Percentiles rank a stretch among this genome's conserved stretches.
Evolutionary conservation across 2,113 vertebrate genomes (phyloP).

Genomic region (Trochalopteron elliotii): DNA sequence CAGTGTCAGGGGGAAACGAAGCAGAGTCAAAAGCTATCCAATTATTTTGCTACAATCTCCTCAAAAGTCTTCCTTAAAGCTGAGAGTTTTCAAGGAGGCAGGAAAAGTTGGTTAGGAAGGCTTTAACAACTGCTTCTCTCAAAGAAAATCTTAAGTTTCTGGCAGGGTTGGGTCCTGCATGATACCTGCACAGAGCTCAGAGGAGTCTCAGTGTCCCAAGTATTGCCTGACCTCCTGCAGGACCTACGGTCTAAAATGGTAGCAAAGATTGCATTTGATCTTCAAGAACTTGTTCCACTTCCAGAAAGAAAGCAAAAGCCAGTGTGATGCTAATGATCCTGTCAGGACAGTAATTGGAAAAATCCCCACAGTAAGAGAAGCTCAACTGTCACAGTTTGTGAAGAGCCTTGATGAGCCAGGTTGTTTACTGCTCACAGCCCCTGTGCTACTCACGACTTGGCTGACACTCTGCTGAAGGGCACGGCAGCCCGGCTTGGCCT

Average conservation of each 20-base stretch:
- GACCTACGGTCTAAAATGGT: not conserved
- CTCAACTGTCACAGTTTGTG: slow-evolving; percentile 1
- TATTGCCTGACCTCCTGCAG: not conserved
- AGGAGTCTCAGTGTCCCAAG: not conserved
- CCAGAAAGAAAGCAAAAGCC: not conserved
- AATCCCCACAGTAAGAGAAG: not conserved
- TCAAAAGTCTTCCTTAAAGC: not conserved
- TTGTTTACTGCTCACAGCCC: slow-evolving; percentile 32
- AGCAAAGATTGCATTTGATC: not conserved
- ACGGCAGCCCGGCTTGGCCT: slow-evolving; percentile 4
- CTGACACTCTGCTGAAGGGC: slow-evolving; percentile 42
- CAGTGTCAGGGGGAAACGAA: not conserved
- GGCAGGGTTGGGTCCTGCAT: not conserved
- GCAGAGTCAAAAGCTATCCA: not conserved
- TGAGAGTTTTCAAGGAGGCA: not conserved
- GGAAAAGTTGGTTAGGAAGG: not conserved
- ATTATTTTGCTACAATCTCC: slow-evolving; percentile 8
- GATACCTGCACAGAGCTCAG: not conserved
- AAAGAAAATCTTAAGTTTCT: not conserved
- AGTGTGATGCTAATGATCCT: not conserved
- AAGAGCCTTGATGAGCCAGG: slow-evolving; percentile 48
- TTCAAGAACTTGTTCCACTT: not conserved
- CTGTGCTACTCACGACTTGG: not conserved
- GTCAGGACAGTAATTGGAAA: slow-evolving; percentile 34
- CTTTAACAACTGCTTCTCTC: not conserved